Base-by-base conservation (phyloP, 2,797 vertebrate genomes). In the Enteromius mattozi region DNA sequence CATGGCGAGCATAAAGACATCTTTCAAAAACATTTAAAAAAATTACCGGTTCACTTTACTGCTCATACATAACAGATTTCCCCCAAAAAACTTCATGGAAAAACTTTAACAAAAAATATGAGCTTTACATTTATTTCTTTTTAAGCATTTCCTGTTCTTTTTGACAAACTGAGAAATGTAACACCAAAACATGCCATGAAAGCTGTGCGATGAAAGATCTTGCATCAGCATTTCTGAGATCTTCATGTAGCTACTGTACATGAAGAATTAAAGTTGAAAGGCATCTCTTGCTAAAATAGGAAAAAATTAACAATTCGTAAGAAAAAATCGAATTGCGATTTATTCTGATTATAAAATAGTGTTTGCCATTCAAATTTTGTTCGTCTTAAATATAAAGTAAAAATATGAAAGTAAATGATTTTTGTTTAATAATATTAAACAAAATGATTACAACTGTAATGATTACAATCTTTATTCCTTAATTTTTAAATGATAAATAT, bases 231-330 rank as follows among this genome's bases (percentile, higher is more conserved):
- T 42, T n/a, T n/a, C 37, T 70, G 10, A 70, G 68, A 9, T 47
- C 21, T 71, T 71, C 12, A 71, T 71, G 40, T 45, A 71, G 61
- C 61, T 30, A 30, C 61, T 51, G 49, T 51, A 51, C 49, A 65
- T 65, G 16, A 65, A 33, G 27, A 33, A 65, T 33, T 33, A 17
- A 65, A 16, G 61, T 1, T 2, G 30, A 5, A 63, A 63, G 30
- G 30, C 3, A 17, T 27, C 27, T 8, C 14, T 65, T 51, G 16
- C 49, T 51, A 17, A 51, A 51, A 17, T 2, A 51, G 49, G 33
- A 35, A 35, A 35, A 35, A 35, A 35, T 3, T 3, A 35, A 35
- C 33, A 35, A 35, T 35, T 35, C 33, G 33, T 35, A 35, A 35
- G 33, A 35, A 35, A 35, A 35, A 35, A 35, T 35, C 33, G 33